Evolutionary conservation across 2,797 vertebrate species (phyloP), one percentile per base, ranked within the genome.

Genomic region (Myioborus melanocephalus): DNA sequence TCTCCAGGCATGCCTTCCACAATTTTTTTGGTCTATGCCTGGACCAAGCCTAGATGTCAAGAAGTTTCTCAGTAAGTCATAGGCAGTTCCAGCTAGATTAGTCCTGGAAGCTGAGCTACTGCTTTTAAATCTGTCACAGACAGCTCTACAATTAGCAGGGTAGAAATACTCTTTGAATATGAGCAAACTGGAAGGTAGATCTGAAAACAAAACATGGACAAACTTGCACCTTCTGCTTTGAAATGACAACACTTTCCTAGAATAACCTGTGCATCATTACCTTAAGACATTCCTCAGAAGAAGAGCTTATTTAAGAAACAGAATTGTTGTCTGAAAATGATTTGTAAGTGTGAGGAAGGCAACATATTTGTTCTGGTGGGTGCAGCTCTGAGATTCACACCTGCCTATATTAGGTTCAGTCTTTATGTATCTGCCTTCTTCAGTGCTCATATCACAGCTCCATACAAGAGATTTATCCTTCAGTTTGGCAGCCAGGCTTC

Each of bases 191-290:
- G 43, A 81, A 84, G 24, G 59, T 23, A 84, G 72, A 90, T 78
- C 26, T 39, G 32, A 72, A 88, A 95, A 50, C 50, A 88, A 89
- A 93, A 78, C 65, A 50, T 5, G 19, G 85, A 30, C 35, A 44
- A 90, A 65, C 28, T 61, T 37, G 39, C 34, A 89, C 63, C 76
- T 56, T 65, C 77, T 93, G 90, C 30, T 84, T 80, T 46, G 61
- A 77, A 95, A 93, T 46, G 68, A 32, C 61, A 88, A 24, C 8
- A 3, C 30, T 86, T 90, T 59, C 77, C 80, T 6, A 4, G 35
- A 86, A 89, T 69, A 93, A 78, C 73, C 22, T 28, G 47, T 64
- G 52, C 68, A 80, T 80, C 64, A 12, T 60, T 87, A 87, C 89
- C 71, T 83, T 70, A 72, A 93, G 63, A 89, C 7, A 57, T 56